Evolutionary conservation across 2,888 invertebrate species (phyloP).

Genomic region (Octonoba sinensis): DNA sequence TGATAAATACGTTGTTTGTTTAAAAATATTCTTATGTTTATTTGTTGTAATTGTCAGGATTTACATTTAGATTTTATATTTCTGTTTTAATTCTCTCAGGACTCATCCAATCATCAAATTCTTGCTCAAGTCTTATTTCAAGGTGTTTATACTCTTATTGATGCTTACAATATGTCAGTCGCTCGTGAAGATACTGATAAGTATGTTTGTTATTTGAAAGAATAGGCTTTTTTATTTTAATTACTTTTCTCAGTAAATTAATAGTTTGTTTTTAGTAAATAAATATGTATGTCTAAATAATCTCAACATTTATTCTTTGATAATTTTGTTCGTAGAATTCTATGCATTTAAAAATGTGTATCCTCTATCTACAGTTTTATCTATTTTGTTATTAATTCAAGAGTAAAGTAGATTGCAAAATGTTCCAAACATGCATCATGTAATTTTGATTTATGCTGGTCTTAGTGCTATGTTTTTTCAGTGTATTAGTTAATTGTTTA

Average conservation of each 20-base stretch:
- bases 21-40: neutral
- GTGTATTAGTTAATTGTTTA: too few species aligned
- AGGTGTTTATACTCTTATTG: conserved; percentile 83
- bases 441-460: too few species aligned
- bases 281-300: too few species aligned
- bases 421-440: too few species aligned
- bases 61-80: conserved; percentile 17
- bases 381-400: too few species aligned
- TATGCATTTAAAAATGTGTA: too few species aligned
- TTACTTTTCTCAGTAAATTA: neutral
- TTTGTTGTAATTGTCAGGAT: neutral
- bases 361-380: too few species aligned
- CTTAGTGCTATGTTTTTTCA: too few species aligned
- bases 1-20: conserved; percentile 19
- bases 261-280: too few species aligned
- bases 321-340: too few species aligned
- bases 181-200: conserved; percentile 93
- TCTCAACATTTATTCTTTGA: too few species aligned
- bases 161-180: conserved; percentile 90
- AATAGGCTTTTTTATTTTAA: neutral
- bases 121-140: conserved; percentile 86
- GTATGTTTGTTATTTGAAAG: conserved; percentile 71
- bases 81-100: conserved; percentile 68
- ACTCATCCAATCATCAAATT: conserved; percentile 76
- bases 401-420: too few species aligned